Conservation (phyloP, 2,888 invertebrate genomes). For the Margaritifera margaritifera region DNA sequence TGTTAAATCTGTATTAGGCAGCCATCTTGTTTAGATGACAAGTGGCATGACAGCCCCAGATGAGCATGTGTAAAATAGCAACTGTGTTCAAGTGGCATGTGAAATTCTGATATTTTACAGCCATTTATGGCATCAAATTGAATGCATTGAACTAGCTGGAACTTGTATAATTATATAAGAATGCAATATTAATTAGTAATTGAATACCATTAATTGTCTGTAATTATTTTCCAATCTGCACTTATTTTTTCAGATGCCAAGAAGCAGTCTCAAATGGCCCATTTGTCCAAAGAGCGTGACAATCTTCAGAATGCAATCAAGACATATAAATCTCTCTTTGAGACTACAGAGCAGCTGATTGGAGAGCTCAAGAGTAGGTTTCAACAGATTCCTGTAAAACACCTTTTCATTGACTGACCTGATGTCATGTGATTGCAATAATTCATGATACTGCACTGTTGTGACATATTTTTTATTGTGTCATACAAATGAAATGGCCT, state of each 20-base stretch:
- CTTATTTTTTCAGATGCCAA: slow-evolving; percentile 67
- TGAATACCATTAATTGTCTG: too few species aligned
- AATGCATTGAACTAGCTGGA: too few species aligned
- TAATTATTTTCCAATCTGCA: too few species aligned
- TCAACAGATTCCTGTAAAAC: background rate
- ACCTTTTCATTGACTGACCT: background rate
- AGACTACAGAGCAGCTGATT: slow-evolving; percentile 68
- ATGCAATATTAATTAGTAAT: too few species aligned
- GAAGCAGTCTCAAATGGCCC: slow-evolving; percentile 71
- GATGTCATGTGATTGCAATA: background rate
- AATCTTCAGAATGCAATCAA: slow-evolving; percentile 60
- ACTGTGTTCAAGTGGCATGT: too few species aligned
- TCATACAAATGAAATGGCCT: background rate
- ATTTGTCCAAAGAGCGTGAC: slow-evolving; percentile 69
- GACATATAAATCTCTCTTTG: slow-evolving; percentile 69
- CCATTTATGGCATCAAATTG: too few species aligned
- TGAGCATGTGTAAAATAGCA: too few species aligned
- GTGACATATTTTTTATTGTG: background rate
- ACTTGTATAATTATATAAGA: too few species aligned
- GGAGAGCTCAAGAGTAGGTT: slow-evolving; percentile 69
- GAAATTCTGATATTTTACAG: too few species aligned
- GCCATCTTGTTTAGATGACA: too few species aligned
- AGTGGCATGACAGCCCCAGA: too few species aligned
- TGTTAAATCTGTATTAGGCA: too few species aligned
- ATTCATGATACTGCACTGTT: background rate